Conservation (phyloP, 2,888 invertebrate species). For the Tinea trinotella region DNA sequence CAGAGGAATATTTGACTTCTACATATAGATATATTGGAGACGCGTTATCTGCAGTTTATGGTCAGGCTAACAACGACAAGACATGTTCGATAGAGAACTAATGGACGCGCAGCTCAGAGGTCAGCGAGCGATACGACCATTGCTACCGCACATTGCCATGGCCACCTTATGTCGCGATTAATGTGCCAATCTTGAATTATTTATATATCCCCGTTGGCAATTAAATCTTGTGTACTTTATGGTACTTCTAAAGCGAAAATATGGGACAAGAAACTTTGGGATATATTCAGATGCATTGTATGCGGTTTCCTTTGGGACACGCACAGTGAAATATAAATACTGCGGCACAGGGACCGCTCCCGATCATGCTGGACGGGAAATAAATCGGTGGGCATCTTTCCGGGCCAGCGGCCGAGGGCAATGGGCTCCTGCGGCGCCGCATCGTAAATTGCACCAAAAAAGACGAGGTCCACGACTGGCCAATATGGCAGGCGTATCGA, state of each 20-base stretch:
- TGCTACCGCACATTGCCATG: conserved; percentile 12
- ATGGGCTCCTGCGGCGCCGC: conserved; percentile 44
- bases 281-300: background rate
- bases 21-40: conserved; percentile 35
- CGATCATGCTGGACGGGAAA: conserved; percentile 47
- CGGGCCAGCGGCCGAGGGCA: conserved; percentile 38
- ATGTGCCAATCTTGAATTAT: conserved; percentile 2
- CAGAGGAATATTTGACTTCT: conserved; percentile 37
- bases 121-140: conserved; percentile 9
- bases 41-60: conserved; percentile 27
- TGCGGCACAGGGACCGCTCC: conserved; percentile 51
- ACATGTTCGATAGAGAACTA: conserved; percentile 31
- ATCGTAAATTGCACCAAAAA: conserved; percentile 64
- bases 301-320: background rate
- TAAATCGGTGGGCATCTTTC: conserved; percentile 55
- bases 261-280: background rate
- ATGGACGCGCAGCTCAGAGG: conserved; percentile 25
- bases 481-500: conserved; percentile 61
- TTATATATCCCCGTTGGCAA: background rate
- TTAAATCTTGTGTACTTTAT: background rate
- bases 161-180: conserved; percentile 10
- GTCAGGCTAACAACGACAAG: conserved; percentile 34
- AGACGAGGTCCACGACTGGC: conserved; percentile 34
- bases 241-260: background rate
- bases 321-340: conserved; percentile 53